These are phyloP conservation scores for Cassiopea andromeda DNA, from an alignment of 30 jellyfish, hydroid and myxozoan genomes.

Conservation along the genomic window DNA sequence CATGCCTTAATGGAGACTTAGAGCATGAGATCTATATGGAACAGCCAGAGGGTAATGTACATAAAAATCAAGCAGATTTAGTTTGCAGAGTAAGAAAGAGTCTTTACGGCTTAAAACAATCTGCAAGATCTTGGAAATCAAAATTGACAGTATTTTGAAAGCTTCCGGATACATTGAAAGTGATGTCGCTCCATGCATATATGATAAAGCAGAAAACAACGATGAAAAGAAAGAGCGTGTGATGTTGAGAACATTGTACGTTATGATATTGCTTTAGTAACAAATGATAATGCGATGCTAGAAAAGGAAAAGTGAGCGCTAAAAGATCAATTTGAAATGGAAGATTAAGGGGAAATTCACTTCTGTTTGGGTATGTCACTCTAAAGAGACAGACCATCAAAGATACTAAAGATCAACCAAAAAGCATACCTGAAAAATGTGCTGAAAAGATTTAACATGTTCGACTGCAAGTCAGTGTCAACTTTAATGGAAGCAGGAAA, in stretches of 20 bases:
- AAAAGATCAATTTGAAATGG: slow-evolving; percentile 51
- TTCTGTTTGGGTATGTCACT: slow-evolving; percentile 56
- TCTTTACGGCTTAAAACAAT: slow-evolving; percentile 75
- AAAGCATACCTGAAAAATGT: slow-evolving; percentile 25
- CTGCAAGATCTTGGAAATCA: slow-evolving; percentile 77
- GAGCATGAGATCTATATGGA: slow-evolving; percentile 71
- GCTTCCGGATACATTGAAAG: slow-evolving; percentile 55
- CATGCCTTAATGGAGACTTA: slow-evolving; percentile 37
- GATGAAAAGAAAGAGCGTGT: slow-evolving; percentile 15
- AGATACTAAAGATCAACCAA: slow-evolving; percentile 31
- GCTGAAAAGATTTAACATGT: slow-evolving; percentile 61
- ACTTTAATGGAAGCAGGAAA: slow-evolving; percentile 39
- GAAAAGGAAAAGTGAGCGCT: slow-evolving; percentile 20
- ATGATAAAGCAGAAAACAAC: slow-evolving; percentile 12
- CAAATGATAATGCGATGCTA: slow-evolving; percentile 38
- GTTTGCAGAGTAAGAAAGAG: slow-evolving; percentile 61
- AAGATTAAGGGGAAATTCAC: slow-evolving; percentile 49
- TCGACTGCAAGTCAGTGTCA: slow-evolving; percentile 55
- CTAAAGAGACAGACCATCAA: slow-evolving; percentile 41
- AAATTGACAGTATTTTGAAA: slow-evolving; percentile 33
- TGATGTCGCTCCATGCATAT: slow-evolving; percentile 66
- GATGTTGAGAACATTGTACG: slow-evolving; percentile 24
- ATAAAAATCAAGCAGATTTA: slow-evolving; percentile 28
- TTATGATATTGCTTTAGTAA: slow-evolving; percentile 25
- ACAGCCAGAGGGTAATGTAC: slow-evolving; percentile 75